phyloP scores from a whole-genome alignment of 1,140 invertebrate species.

The Pinna nobilis region DNA sequence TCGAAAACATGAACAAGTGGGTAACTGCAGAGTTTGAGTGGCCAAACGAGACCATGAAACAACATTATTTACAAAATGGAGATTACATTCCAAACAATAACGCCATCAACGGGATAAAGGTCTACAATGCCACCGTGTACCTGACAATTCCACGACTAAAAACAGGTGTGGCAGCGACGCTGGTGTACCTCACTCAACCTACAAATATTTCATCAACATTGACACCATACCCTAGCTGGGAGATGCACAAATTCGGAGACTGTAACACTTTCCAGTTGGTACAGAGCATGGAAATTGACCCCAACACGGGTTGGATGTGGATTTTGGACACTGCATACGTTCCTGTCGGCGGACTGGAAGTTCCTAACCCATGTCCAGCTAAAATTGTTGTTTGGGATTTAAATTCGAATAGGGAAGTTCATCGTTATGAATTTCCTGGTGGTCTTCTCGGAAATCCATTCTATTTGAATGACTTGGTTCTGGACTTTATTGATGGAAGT shows the following conservation, averaged over 20 bases:
- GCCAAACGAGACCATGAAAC: slow-evolving; percentile 46
- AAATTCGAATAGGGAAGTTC: slow-evolving; percentile 25
- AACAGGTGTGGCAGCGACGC: slow-evolving; percentile 43
- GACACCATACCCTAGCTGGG: slow-evolving; percentile 54
- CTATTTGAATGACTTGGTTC: slow-evolving; percentile 59
- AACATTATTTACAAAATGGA: slow-evolving; percentile 29
- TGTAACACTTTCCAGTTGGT: slow-evolving; percentile 53
- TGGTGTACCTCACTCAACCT: slow-evolving; percentile 28
- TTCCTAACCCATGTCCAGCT: slow-evolving; percentile 41
- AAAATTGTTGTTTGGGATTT: slow-evolving; percentile 60
- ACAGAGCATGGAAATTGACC: slow-evolving; percentile 61
- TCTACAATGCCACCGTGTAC: slow-evolving; percentile 54
- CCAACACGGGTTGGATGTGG: slow-evolving; percentile 58
- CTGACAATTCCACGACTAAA: slow-evolving; percentile 54
- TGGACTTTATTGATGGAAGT: slow-evolving; percentile 38
- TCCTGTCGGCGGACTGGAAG: neutral
- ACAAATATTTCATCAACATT: slow-evolving; percentile 15
- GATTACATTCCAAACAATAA: slow-evolving; percentile 55
- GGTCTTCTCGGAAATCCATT: slow-evolving; percentile 30
- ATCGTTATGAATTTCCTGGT: slow-evolving; percentile 44
- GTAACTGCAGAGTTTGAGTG: slow-evolving; percentile 54
- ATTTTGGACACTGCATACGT: slow-evolving; percentile 54
- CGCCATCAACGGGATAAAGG: slow-evolving; percentile 57
- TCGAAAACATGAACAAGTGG: slow-evolving; percentile 49
- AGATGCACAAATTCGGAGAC: slow-evolving; percentile 45